Conservation (phyloP, 2,797 vertebrate genomes). For the Pangasius mekongensis region DNA sequence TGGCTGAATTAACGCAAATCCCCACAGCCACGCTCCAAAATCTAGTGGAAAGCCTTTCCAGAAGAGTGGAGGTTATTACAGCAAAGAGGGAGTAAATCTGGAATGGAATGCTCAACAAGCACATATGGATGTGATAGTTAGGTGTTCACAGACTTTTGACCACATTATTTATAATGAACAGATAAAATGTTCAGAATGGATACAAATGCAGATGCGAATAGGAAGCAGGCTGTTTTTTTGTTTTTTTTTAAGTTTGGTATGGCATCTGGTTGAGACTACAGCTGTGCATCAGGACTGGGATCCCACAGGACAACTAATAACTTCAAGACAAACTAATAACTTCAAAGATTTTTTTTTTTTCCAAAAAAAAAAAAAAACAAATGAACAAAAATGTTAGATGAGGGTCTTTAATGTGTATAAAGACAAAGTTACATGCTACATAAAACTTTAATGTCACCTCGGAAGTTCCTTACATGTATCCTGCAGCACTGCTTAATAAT, state of each 20-base stretch:
- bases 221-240: no score
- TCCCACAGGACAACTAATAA: slow-evolving; percentile 1
- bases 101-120: background rate
- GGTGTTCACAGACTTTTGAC: background rate
- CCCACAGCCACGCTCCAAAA: background rate
- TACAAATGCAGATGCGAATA: background rate
- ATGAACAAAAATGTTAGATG: background rate
- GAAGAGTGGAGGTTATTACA: background rate
- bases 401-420: background rate
- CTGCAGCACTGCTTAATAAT: background rate
- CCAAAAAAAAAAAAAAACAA: background rate
- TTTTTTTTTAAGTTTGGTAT: background rate
- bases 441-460: background rate
- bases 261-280: background rate
- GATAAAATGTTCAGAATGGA: background rate
- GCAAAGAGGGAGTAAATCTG: background rate
- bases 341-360: background rate
- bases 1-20: background rate
- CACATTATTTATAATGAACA: background rate
- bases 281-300: background rate
- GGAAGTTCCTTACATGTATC: background rate
- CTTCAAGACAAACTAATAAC: background rate
- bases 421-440: background rate
- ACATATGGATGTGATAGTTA: background rate
- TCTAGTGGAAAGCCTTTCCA: background rate